These are phyloP conservation scores for Ladona fulva DNA, from an alignment of 1,140 invertebrate species.

Conservation along the genomic window DNA sequence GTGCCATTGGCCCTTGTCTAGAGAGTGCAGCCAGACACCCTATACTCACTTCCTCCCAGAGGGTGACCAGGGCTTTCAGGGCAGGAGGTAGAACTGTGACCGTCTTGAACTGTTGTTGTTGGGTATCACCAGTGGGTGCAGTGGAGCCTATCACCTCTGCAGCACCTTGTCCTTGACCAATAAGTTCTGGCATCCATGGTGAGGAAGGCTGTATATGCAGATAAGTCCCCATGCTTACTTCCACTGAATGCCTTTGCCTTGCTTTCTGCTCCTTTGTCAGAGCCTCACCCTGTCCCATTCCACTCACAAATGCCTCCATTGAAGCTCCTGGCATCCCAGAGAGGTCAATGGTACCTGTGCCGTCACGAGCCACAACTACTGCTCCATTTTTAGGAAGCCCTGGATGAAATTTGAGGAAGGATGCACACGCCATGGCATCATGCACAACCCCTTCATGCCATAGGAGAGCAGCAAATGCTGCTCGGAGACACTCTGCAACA, in stretches of 20 bases:
- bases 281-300: conserved; percentile 37
- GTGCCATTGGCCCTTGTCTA: background rate
- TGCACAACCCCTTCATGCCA: conserved; percentile 97
- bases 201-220: conserved; percentile 62
- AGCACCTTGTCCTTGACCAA: background rate
- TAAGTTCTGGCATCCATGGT: conserved; percentile 4
- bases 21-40: conserved; percentile 11
- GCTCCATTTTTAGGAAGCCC: conserved; percentile 71
- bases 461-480: conserved; percentile 89
- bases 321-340: background rate
- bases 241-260: conserved; percentile 74
- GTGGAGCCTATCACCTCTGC: conserved; percentile 25
- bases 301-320: background rate
- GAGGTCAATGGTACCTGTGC: background rate
- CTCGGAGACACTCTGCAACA: conserved; percentile 82
- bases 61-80: conserved; percentile 63
- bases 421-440: conserved; percentile 94
- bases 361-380: conserved; percentile 47
- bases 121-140: background rate
- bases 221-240: conserved; percentile 64
- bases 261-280: conserved; percentile 48
- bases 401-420: conserved; percentile 92
- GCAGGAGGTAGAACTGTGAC: conserved; percentile 74
- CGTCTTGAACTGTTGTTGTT: conserved; percentile 38
- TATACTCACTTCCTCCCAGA: conserved; percentile 82